phyloP scores from a whole-genome alignment of 92 coral and sea anemone genomes.

The Palythoa grandis region DNA sequence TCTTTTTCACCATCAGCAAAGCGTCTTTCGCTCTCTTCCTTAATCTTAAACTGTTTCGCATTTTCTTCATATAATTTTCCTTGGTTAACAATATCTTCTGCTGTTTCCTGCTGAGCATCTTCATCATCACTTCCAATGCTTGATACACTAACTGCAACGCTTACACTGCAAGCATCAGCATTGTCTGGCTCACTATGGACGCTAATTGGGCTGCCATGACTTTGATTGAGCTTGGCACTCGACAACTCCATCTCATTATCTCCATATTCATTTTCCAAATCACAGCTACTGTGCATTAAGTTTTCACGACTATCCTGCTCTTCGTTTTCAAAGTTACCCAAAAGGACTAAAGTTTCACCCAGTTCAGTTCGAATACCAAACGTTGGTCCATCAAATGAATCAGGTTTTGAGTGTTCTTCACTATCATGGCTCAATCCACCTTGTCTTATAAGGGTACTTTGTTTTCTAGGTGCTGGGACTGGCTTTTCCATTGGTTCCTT shows the following conservation, averaged over 20 bases:
- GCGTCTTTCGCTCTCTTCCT: neutral
- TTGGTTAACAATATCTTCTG: conserved; percentile 25
- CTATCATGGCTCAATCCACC: conserved; percentile 67
- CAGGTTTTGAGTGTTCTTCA: conserved; percentile 17
- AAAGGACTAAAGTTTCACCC: conserved; percentile 70
- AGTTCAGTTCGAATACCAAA: conserved; percentile 72
- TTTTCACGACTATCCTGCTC: conserved; percentile 52
- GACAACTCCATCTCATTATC: conserved; percentile 71
- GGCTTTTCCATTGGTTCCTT: conserved; percentile 28
- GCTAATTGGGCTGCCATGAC: conserved; percentile 78
- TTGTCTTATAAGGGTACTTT: conserved; percentile 74
- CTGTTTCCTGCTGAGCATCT: conserved; percentile 34
- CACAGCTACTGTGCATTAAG: conserved; percentile 49
- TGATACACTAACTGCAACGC: conserved; percentile 85
- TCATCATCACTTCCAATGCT: conserved; percentile 85
- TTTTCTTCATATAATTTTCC: conserved; percentile 1
- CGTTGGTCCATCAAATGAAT: conserved; percentile 53
- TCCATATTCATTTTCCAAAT: conserved; percentile 72
- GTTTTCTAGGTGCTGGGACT: conserved; percentile 59
- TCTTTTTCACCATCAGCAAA: neutral
- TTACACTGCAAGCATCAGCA: conserved; percentile 81
- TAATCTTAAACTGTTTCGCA: neutral
- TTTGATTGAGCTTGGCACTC: conserved; percentile 69
- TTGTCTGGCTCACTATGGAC: conserved; percentile 77
- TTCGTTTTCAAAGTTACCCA: conserved; percentile 57